Percentiles rank a stretch among this genome's conserved stretches.
Conservation (phyloP, 2,113 vertebrate genomes). For the Anarrhichthys ocellatus region DNA sequence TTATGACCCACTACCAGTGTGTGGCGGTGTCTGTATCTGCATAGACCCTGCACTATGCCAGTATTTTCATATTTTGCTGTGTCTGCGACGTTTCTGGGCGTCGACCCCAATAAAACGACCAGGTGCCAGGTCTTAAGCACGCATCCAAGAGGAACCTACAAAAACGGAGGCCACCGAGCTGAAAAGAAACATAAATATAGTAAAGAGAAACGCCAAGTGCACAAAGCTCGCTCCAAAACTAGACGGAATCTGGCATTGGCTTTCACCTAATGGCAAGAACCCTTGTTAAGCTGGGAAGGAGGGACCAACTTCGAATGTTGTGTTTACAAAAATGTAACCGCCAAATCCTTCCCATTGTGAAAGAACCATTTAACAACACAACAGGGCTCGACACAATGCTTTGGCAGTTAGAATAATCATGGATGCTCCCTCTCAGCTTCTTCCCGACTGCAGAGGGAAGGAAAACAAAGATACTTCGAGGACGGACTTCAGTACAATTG, state of each 20-base stretch:
- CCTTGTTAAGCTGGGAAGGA: background rate
- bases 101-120: background rate
- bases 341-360: background rate
- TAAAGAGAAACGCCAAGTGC: background rate
- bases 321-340: background rate
- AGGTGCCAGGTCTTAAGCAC: background rate
- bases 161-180: too few species aligned
- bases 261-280: background rate
- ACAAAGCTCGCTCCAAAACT: background rate
- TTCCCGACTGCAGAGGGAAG: background rate
- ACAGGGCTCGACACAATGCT: background rate
- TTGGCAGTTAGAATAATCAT: background rate
- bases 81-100: background rate
- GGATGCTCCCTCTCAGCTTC: background rate
- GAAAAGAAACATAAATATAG: background rate
- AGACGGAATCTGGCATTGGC: background rate
- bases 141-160: too few species aligned
- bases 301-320: background rate
- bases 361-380: background rate
- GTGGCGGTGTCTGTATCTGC: background rate
- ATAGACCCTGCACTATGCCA: background rate
- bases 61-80: background rate
- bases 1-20: background rate
- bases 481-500: background rate
- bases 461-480: conserved; percentile 3